phyloP scores from a whole-genome alignment of 2,888 invertebrate species.

The Neria commutata region DNA sequence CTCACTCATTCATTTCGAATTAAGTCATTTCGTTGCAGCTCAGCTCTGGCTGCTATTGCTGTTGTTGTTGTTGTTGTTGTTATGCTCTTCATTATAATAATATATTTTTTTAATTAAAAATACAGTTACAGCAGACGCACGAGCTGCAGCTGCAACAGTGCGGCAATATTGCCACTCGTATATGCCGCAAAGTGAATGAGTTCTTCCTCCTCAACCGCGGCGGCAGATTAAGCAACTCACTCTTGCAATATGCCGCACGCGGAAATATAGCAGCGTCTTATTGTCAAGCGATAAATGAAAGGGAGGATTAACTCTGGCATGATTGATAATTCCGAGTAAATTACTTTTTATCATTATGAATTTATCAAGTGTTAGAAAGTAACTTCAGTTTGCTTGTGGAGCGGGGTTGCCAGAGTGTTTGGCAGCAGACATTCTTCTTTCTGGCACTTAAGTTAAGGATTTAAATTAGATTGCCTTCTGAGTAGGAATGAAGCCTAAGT shows the following conservation, averaged over 20 bases:
- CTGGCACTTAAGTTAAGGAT: no score
- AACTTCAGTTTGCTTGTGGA: no score
- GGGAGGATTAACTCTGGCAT: background rate
- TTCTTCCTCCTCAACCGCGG: background rate
- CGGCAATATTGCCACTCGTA: background rate
- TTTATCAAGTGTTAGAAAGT: no score
- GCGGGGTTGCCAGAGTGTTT: no score
- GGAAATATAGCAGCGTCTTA: background rate
- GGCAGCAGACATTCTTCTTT: no score
- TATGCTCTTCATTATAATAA: background rate
- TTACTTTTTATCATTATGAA: no score
- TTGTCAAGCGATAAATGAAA: background rate
- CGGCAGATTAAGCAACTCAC: background rate
- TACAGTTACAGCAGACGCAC: no score
- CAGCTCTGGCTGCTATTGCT: background rate
- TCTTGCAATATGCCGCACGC: background rate
- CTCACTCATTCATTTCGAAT: background rate
- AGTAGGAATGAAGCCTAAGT: no score
- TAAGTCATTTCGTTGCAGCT: background rate
- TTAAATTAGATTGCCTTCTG: no score
- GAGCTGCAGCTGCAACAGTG: background rate
- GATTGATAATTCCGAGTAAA: no score
- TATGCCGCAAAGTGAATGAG: background rate
- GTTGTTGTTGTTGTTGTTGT: background rate
- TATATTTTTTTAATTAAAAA: conserved; percentile 3